These are phyloP conservation scores for Stenopsyche tienmushanensis DNA, from an alignment of 1,140 invertebrate genomes.

Conservation along the genomic window DNA sequence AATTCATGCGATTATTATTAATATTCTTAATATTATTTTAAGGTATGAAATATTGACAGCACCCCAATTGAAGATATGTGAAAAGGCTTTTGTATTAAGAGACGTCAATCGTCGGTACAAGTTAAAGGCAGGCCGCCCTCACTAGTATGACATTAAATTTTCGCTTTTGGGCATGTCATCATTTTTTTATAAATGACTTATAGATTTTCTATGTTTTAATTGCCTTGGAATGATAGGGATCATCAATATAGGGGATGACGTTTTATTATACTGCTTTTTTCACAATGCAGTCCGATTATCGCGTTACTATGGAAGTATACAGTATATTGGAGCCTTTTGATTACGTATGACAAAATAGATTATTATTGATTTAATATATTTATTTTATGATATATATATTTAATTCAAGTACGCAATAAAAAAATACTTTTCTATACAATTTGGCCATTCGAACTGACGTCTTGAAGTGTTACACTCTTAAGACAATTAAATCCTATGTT, in stretches of 20 bases:
- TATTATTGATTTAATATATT: no score
- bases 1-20: background rate
- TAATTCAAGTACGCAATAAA: no score
- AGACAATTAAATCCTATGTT: no score
- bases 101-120: constrained; percentile 34
- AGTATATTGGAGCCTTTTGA: no score
- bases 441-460: no score
- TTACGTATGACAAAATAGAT: no score
- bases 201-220: constrained; percentile 34
- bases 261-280: constrained; percentile 23
- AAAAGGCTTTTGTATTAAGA: constrained; percentile 35
- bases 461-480: no score
- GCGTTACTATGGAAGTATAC: no score
- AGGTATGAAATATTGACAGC: constrained; percentile 9
- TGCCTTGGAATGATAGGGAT: constrained; percentile 37
- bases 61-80: constrained; percentile 22
- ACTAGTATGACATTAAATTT: constrained; percentile 39
- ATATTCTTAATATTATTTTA: background rate
- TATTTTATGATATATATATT: no score
- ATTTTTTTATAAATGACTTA: constrained; percentile 33
- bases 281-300: no score
- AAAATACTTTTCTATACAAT: no score
- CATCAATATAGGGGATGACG: constrained; percentile 30
- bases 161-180: constrained; percentile 35
- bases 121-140: constrained; percentile 29